Percentiles rank a stretch among this genome's conserved stretches.
These are phyloP conservation scores for Montipora sp. DNA, from an alignment of 64 coral and sea anemone genomes.

Conservation along the genomic window DNA sequence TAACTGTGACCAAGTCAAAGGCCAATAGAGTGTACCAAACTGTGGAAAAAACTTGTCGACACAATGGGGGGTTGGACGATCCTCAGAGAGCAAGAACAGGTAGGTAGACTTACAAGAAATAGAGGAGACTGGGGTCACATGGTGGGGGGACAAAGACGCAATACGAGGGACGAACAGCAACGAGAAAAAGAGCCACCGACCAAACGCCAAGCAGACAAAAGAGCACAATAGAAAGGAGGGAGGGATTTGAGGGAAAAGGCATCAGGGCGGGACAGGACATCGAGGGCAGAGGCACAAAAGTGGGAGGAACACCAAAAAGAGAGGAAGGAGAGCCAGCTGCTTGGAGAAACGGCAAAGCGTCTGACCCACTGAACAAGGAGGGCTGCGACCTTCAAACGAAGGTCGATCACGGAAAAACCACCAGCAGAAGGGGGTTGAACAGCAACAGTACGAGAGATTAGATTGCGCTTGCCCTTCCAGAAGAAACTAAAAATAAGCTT, in stretches of 20 bases:
- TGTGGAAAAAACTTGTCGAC: not conserved
- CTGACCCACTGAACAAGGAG: slow-evolving; percentile 21
- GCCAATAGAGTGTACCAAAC: not conserved
- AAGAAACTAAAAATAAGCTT: not conserved
- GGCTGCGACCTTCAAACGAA: not conserved
- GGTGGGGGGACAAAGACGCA: not conserved
- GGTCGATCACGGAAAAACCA: not conserved
- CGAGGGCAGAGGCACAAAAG: not conserved
- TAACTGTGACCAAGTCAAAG: not conserved
- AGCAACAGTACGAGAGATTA: not conserved
- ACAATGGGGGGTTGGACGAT: not conserved
- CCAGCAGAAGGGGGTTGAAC: not conserved
- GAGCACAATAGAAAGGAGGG: not conserved
- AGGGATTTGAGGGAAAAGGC: not conserved
- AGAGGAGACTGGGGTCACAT: not conserved
- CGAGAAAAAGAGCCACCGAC: not conserved
- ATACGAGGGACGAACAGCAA: not conserved
- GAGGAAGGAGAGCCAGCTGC: slow-evolving; percentile 11
- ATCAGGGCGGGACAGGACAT: not conserved
- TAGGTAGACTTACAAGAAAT: not conserved
- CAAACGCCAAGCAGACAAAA: not conserved
- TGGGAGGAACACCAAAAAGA: not conserved
- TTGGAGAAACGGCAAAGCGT: not conserved
- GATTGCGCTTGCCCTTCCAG: not conserved
- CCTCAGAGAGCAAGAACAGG: not conserved